phyloP scores from a whole-genome alignment of 2,113 vertebrate genomes.

The Shinisaurus crocodilurus region DNA sequence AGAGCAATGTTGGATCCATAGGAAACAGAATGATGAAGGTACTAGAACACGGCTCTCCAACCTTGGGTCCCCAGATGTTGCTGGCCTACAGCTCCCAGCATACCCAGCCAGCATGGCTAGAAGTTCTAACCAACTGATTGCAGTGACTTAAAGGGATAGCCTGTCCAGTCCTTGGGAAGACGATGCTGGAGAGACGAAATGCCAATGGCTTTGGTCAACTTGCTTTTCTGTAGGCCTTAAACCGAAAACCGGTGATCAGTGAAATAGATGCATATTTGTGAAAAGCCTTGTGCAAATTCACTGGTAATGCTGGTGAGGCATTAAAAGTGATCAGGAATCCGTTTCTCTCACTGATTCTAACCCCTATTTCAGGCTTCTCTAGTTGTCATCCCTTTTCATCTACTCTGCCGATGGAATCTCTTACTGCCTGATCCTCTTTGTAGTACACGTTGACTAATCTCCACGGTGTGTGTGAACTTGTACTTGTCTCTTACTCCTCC shows the following conservation, averaged over 20 bases:
- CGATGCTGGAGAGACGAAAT: conserved; percentile 7
- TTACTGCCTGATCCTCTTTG: conserved; percentile 61
- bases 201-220: conserved; percentile 20
- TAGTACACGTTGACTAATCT: conserved; percentile 67
- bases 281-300: neutral
- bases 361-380: conserved; percentile 47
- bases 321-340: neutral
- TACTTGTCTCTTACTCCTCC: conserved; percentile 36
- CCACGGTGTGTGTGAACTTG: conserved; percentile 49
- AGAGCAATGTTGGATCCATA: neutral
- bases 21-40: neutral
- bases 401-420: conserved; percentile 65
- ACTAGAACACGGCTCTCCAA: too few relatives aligned
- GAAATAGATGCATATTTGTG: neutral
- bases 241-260: neutral
- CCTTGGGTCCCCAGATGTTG: too few relatives aligned
- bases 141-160: neutral
- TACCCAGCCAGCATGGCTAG: too few relatives aligned
- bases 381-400: conserved; percentile 55
- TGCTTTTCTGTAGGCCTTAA: conserved; percentile 30
- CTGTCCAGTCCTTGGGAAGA: neutral
- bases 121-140: neutral
- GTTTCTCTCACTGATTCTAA: conserved; percentile 24
- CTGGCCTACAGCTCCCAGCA: too few relatives aligned
- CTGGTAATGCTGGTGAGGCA: neutral